Percentiles rank a stretch among this genome's conserved stretches.
These are phyloP conservation scores for Paracanthobrama guichenoti DNA, from an alignment of 2,113 vertebrate species.

Conservation along the genomic window DNA sequence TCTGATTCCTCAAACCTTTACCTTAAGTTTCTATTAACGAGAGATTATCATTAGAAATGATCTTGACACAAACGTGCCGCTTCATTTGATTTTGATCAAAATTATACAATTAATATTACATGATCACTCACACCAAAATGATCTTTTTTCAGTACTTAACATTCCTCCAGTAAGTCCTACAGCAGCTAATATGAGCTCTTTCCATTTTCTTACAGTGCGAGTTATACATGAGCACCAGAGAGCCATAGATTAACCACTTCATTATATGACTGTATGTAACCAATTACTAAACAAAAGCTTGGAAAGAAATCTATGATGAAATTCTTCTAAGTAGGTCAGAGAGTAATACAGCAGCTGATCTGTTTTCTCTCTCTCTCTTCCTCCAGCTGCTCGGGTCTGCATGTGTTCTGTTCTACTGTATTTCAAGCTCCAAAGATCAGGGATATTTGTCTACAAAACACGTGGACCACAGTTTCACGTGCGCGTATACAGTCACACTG, in stretches of 20 bases:
- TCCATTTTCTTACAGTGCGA: background rate
- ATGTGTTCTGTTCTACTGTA: conserved; percentile 34
- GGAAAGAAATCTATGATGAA: conserved; percentile 28
- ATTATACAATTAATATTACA: background rate
- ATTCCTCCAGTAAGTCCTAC: too few species aligned
- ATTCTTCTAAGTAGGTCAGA: conserved; percentile 52
- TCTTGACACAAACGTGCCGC: background rate
- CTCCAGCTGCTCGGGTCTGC: conserved; percentile 40
- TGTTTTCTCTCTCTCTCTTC: conserved; percentile 23
- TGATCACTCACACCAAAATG: background rate
- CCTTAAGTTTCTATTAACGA: background rate
- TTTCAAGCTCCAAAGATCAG: conserved; percentile 32
- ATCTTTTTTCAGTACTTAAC: background rate
- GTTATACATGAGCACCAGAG: background rate
- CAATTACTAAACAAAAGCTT: conserved; percentile 29
- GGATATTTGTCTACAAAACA: conserved; percentile 24
- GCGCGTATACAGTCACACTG: background rate
- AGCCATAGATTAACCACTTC: background rate
- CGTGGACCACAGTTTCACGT: background rate
- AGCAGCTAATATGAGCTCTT: too few species aligned
- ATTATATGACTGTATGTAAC: conserved; percentile 16
- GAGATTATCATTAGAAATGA: background rate
- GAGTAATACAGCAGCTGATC: conserved; percentile 38
- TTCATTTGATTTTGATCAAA: background rate
- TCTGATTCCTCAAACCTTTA: background rate